These are phyloP conservation scores for Selene dorsalis DNA, from an alignment of 2,797 vertebrate species.

Conservation along the genomic window DNA sequence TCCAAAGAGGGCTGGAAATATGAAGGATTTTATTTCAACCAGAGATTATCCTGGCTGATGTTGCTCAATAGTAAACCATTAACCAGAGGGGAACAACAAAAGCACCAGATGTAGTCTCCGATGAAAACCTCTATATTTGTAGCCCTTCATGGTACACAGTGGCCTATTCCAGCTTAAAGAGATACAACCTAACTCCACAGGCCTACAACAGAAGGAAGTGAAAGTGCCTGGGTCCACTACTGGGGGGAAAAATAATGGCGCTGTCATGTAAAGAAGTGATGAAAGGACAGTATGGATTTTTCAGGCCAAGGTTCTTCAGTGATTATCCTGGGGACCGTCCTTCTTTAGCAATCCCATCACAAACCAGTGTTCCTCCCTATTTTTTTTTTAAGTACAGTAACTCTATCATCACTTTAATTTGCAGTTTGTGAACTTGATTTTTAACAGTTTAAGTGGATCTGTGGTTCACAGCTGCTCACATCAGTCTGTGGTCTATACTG, in stretches of 20 bases:
- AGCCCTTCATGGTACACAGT: constrained; percentile 21
- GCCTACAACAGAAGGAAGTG: constrained; percentile 39
- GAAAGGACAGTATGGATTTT: constrained; percentile 25
- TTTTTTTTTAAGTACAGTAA: constrained; percentile 15
- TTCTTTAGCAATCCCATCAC: constrained; percentile 15
- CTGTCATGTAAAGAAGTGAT: constrained; percentile 18
- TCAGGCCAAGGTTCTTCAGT: constrained; percentile 16
- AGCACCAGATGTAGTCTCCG: constrained; percentile 15
- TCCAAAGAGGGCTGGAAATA: constrained; percentile 35
- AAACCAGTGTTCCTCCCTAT: constrained; percentile 13
- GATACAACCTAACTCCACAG: constrained; percentile 44
- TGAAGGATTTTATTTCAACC: constrained; percentile 36
- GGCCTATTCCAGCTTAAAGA: constrained; percentile 33
- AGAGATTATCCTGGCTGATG: not conserved
- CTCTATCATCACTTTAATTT: not conserved
- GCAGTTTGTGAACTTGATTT: constrained; percentile 15
- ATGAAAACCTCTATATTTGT: constrained; percentile 29
- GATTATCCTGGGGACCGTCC: constrained; percentile 8
- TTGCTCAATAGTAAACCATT: constrained; percentile 9
- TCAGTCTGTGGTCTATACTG: constrained; percentile 31
- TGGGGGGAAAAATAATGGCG: not conserved
- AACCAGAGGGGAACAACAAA: constrained; percentile 14
- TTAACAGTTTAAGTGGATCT: constrained; percentile 9
- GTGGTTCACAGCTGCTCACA: constrained; percentile 24
- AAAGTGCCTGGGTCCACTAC: constrained; percentile 32